These are phyloP conservation scores for Phyllotreta striolata DNA, from an alignment of 2,888 invertebrate genomes.

Conservation along the genomic window DNA sequence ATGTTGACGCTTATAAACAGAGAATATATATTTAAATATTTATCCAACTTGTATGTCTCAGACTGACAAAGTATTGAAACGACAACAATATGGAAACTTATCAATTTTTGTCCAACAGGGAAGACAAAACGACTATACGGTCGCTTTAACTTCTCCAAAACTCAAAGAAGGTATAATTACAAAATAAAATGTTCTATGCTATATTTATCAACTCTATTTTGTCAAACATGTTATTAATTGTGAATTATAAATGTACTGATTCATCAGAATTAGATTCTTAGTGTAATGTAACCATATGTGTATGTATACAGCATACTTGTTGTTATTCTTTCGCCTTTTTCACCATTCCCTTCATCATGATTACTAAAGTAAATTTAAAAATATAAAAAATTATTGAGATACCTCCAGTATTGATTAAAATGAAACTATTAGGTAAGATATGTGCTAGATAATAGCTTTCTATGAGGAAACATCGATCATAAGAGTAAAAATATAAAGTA, in stretches of 20 bases:
- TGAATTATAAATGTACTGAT: slow-evolving; percentile 60
- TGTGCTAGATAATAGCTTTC: too few species aligned
- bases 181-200: slow-evolving; percentile 53
- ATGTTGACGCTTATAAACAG: slow-evolving; percentile 41
- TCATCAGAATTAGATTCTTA: slow-evolving; percentile 57
- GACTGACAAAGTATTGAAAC: slow-evolving; percentile 41
- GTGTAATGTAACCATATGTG: slow-evolving; percentile 56
- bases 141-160: slow-evolving; percentile 33
- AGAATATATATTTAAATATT: slow-evolving; percentile 39
- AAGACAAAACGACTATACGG: slow-evolving; percentile 20
- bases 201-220: slow-evolving; percentile 58
- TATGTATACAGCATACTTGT: slow-evolving; percentile 59
- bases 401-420: too few species aligned
- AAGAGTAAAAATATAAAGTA: too few species aligned
- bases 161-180: slow-evolving; percentile 53
- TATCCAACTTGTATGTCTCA: slow-evolving; percentile 40
- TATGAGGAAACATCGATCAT: too few species aligned
- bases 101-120: slow-evolving; percentile 32
- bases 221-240: slow-evolving; percentile 56
- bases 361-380: background rate
- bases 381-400: too few species aligned
- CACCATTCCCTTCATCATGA: slow-evolving; percentile 24
- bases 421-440: background rate
- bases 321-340: slow-evolving; percentile 28
- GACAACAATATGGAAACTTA: slow-evolving; percentile 25